Evolutionary conservation across 2,113 vertebrate genomes (phyloP), one percentile per base, ranked within the genome.

Genomic region (Cyprinodon tularosa): DNA sequence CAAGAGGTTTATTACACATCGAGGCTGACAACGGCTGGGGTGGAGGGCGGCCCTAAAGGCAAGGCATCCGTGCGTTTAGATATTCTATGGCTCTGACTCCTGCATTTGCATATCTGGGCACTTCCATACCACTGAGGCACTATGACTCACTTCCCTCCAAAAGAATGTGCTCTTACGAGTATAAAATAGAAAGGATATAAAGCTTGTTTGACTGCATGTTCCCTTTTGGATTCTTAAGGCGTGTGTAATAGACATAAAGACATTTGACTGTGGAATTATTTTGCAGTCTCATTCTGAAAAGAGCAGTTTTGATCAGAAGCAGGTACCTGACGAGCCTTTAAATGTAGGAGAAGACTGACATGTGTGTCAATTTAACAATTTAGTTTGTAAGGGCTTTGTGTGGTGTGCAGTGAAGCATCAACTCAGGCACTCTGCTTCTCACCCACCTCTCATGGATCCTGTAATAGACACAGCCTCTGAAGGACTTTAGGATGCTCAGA

Each of bases 101-200:
- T 57, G 61, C 84, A 93, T 93, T 91, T 90, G 86, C 91, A 93
- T 93, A 83, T 86, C 57, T 15, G 61, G 77, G 83, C 86, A 81
- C 81, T 88, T 90, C 81, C 74, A 82, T 80, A 79, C 77, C 84
- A 77, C 90, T n/a, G 74, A 89, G 89, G 88, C 78, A 50, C 80
- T 10, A 73, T 91, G 90, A 91, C 79, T 93, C 91, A 92, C 88
- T 85, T 80, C 75, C 80, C 60, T 63, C 67, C 70, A 84, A 86
- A 82, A 69, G 68, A 39, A 78, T 70, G 75, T 68, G 80, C 74
- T 88, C 84, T 65, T 81, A 57, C 76, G 66, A 9, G 82, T 71
- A 80, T 62, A 74, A 88, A 79, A 63, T 72, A 64, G 70, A 77
- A 79, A 70, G 83, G 87, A 80, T 86, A 84, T 88, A 87, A 86